Conservation (phyloP, 2,888 invertebrate species). For the Agrilus mali region DNA sequence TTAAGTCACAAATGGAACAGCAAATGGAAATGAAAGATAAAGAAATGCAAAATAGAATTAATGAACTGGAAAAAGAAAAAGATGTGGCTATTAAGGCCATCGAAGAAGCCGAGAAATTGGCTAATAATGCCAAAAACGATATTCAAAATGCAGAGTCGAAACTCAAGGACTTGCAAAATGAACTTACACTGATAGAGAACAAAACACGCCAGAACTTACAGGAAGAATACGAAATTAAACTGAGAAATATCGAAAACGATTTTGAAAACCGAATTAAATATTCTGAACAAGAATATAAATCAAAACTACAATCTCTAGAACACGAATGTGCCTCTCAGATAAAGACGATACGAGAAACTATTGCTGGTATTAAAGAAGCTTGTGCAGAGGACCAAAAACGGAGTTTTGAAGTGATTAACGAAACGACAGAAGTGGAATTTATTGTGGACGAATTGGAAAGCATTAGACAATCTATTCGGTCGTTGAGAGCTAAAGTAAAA, state of each 20-base stretch:
- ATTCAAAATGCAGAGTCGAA: conserved; percentile 17
- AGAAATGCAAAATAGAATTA: conserved; percentile 24
- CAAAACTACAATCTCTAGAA: conserved; percentile 19
- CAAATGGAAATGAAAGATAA: conserved; percentile 21
- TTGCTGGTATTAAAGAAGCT: conserved; percentile 33
- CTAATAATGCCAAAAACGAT: conserved; percentile 19
- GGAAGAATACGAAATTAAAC: conserved; percentile 10
- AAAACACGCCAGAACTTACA: conserved; percentile 10
- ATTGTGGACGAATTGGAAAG: conserved; percentile 35
- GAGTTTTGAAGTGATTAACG: conserved; percentile 42
- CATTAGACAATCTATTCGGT: conserved; percentile 32
- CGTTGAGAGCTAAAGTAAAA: conserved; percentile 33
- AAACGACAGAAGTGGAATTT: conserved; percentile 34
- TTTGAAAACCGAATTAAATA: neutral
- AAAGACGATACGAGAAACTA: conserved; percentile 20
- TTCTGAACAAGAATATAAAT: conserved; percentile 4
- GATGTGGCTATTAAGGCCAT: conserved; percentile 14
- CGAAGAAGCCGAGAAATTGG: conserved; percentile 12
- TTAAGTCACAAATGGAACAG: conserved; percentile 15
- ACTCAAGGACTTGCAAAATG: conserved; percentile 15
- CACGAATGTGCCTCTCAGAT: conserved; percentile 19
- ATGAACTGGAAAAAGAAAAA: conserved; percentile 25
- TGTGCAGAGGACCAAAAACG: conserved; percentile 43
- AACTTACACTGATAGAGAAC: conserved; percentile 8
- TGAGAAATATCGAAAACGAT: conserved; percentile 10